Base-by-base conservation (phyloP, 37 sponge, comb jelly and placozoan genomes). In the Agelas oroides region DNA sequence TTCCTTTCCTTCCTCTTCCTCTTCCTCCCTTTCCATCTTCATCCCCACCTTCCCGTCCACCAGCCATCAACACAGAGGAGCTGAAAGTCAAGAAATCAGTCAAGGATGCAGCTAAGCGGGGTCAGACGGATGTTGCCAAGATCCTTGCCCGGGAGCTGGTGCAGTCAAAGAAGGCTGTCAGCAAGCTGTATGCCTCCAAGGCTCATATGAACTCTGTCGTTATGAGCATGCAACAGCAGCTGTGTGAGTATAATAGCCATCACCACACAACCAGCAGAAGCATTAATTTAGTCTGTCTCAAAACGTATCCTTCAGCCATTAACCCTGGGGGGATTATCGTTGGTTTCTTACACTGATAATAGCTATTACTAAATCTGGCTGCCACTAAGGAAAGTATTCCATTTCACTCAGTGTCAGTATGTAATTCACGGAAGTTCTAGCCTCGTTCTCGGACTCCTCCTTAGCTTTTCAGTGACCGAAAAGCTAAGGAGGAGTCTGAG, bases 141-240 rank as follows among this genome's bases (percentile, higher is more conserved):
- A 97, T 99, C 76, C 79, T 99, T 25, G 99, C 99, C 33, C 96
- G 95, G 79, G 99, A 99, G 70, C 72, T 99, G 46, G 79, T 99
- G 24, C 97, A 94, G 75, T 99, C 99, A 17, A 65, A 85, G 12
- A 90, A 91, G 52, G 95, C 97, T 21, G 94, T 95, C 68, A 91
- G 92, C 53, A 99, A 97, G 74, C 32, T 99, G 67, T 93, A 99
- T 60, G 95, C 99, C 24, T 93, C 96, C 57, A 99, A 97, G 70
- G 99, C 99, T 2, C 99, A 99, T 80, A 93, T 99, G 80, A 99
- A 99, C 88, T 99, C 99, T 46, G 97, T 99, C 6, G 54, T 89
- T 38, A 99, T 99, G 99, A 84, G 71, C 53, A 99, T 99, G 99
- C 90, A 99, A 55, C 83, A 94, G 19, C 99, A 99, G 61, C 70